Base-by-base conservation (phyloP, 2,888 invertebrate genomes). In the Ellobium chinense region DNA sequence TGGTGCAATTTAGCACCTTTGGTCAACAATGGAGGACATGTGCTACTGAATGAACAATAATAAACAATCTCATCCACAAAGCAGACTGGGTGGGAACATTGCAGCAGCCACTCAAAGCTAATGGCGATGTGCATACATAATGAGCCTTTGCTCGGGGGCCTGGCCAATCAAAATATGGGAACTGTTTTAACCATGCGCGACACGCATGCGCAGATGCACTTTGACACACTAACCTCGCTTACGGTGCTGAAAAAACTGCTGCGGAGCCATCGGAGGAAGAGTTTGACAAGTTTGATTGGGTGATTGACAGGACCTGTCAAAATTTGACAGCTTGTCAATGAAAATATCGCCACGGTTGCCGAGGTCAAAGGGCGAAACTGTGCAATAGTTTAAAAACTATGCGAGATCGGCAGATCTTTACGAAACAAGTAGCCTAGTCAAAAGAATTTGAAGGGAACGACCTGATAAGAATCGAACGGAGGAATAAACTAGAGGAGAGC, bases 61-160 rank as follows among this genome's bases (percentile, higher is more conserved):
- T 78, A 80, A 80, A 75, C 78, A 83, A 74, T 73, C 36, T 58
- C 46, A 37, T 31, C 39, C 58, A 68, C 69, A 58, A 29, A 27
- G 36, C 54, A 77, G 76, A 76, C 82, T 76, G 84, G 84, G 84
- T 70, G 84, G 84, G 82, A 74, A 72, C 78, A 78, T 60, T 68
- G 56, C 63, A 66, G 60, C 60, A 82, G 80, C 84, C 83, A 84
- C 78, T 82, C 85, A 85, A 81, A 70, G 76, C 76, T 78, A 83
- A 85, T 85, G 85, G 85, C 85, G 85, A 78, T 84, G 74, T 81
- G 82, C 77, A 83, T 84, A 79, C 85, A 85, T 85, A 85, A 85
- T 77, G 70, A 81, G 75, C 75, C 75, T 70, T 72, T 58, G 39
- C 72, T n/a, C 29, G 66, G 7, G 56, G 58, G 68, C 12, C 18